Base-by-base conservation (phyloP, 1,140 invertebrate species). In the Philopotamus ludificatus region DNA sequence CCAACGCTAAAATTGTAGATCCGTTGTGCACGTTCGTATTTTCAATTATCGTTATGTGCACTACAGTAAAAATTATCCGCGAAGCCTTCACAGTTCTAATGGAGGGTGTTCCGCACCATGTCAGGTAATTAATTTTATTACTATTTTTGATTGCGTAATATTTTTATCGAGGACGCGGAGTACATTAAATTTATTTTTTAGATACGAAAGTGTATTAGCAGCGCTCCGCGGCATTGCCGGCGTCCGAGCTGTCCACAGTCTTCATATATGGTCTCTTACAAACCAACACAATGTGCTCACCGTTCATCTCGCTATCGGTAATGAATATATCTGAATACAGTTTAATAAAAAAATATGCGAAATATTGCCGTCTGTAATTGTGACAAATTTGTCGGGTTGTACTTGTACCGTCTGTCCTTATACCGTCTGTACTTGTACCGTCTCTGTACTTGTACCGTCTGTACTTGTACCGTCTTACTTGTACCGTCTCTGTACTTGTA, bases 11-110 rank as follows among this genome's bases (percentile, higher is more conserved):
- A 74, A 78, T 93, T 50, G 90, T 89, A 42, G 93, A 96, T 82
- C 93, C 93, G 8, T 86, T 95, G 68, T 95, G 93, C 81, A 95
- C 93, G 41, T 86, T 95, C 70, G 72, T 94, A 44, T 96, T 95
- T 83, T 92, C 92, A 18, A 75, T 91, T 10, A 81, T 96, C 66
- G 92, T 95, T 22, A 82, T 96, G 66, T 79, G 86, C 71, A 94
- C 92, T 18, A 94, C 92, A 0, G 76, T 89, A 55, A 82, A 81
- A 53, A 87, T 95, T 20, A 82, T 93, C 25, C 79, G 82, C 26
- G 92, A 95, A 74, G 87, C 91, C 1, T 71, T 91, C 7, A 76
- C 80, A 58, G 87, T 95, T 64, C 78, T 95, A 20, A 85, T 95
- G 83, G 92, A 95, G 78, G 90, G 87, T 65, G 85, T 88, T 71